Conservation (phyloP, 2,113 vertebrate species). For the Gymnogyps californianus region DNA sequence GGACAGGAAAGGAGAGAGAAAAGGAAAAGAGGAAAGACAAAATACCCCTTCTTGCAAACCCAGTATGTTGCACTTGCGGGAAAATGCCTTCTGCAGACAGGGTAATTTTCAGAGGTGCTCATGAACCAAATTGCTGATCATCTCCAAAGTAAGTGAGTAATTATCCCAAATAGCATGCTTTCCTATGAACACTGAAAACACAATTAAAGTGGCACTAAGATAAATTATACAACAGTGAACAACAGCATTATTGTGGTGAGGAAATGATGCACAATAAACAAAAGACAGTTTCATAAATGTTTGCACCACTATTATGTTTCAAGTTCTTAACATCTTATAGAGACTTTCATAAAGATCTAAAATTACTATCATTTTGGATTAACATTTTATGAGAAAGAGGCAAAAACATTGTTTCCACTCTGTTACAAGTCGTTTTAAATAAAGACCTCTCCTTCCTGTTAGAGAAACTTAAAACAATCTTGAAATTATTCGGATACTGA, state of each 20-base stretch:
- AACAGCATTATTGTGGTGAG: conserved; percentile 7
- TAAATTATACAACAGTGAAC: conserved; percentile 41
- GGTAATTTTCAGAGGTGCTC: conserved; percentile 66
- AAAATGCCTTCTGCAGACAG: conserved; percentile 54
- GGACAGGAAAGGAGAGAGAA: background rate
- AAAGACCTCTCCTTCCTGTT: background rate
- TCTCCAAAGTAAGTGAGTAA: conserved; percentile 66
- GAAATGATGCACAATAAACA: conserved; percentile 49
- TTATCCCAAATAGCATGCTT: conserved; percentile 65
- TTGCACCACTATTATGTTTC: background rate
- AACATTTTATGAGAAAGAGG: background rate
- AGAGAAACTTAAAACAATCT: background rate
- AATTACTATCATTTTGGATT: conserved; percentile 3
- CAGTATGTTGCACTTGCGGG: background rate
- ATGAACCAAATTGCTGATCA: conserved; percentile 60
- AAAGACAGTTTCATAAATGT: conserved; percentile 35
- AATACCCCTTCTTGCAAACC: background rate
- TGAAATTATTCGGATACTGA: background rate
- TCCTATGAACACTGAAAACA: conserved; percentile 53
- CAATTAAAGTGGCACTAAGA: conserved; percentile 51
- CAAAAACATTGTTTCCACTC: background rate
- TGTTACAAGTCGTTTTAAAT: background rate
- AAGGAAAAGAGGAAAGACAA: background rate
- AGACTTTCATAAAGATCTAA: background rate
- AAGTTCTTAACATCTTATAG: background rate